Evolutionary conservation across 1,140 invertebrate species (phyloP), one percentile per base, ranked within the genome.

Genomic region (Drosophila littoralis): DNA sequence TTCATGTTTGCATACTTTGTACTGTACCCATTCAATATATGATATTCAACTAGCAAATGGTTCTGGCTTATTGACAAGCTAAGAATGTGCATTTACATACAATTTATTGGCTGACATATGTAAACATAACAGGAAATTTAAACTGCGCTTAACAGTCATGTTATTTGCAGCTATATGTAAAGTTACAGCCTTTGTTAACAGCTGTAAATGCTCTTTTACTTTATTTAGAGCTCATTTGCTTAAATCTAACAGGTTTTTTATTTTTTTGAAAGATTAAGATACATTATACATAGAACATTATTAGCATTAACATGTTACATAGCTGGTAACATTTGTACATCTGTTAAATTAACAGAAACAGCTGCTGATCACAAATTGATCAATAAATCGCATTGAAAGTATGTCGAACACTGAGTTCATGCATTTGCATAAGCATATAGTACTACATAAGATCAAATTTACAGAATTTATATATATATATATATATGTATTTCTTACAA

Each of bases 1-100:
- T 72, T 67, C 38, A 60, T 69, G 42, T 60, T 60, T 46, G 35
- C 48, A n/a, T 35, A 52, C 54, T 68, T 64, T 68, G 70, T 68
- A 67, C 70, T 55, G 42, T 59, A 46, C 57, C 42, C 13, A 28
- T n/a, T n/a, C n/a, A n/a, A n/a, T n/a, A 59, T 45, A 58, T 35
- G 13, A 15, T 33, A n/a, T 45, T 13, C 32, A n/a, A 22, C 50
- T 8, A 28, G 28, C 54, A 57, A 40, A 17, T 38, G 22, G 17
- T 38, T 55, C 9, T 40, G 38, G 38, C 38, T 43, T 57, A 43
- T 57, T 57, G 38, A 43, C 54, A 54, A 54, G 13, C 13, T 28
- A 5, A 28, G 22, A 28, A 28, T 28, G 22, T 28, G 22, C 22
- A 28, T 5, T 28, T 28, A 28, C 22, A 28, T 28, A 28, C 22